phyloP scores from a whole-genome alignment of 2,113 vertebrate species.

The Pyrgilauda ruficollis region DNA sequence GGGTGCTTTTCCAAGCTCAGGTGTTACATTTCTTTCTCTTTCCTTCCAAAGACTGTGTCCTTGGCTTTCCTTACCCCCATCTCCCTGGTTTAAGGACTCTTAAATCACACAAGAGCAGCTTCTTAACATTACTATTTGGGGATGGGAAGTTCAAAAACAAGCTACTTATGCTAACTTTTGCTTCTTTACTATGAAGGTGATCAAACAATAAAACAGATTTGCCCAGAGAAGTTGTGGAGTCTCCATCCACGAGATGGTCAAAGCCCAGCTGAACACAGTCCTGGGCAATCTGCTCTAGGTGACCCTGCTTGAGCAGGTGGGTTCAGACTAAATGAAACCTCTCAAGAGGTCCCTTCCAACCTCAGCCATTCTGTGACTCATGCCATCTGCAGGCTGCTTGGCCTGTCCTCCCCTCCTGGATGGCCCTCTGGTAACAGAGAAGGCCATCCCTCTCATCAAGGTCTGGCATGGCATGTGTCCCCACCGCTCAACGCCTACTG shows the following conservation, averaged over 20 bases:
- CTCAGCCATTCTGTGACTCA: conserved; percentile 1
- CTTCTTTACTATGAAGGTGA: neutral
- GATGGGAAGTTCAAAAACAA: neutral
- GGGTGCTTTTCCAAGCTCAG: neutral
- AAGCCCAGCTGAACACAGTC: neutral
- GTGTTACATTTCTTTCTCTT: neutral
- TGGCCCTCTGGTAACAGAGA: conserved; percentile 6
- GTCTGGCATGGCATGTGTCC: conserved; percentile 59
- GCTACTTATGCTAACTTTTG: neutral
- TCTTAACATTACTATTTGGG: neutral
- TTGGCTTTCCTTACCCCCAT: neutral
- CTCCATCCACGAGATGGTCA: neutral
- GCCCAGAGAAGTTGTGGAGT: conserved; percentile 25
- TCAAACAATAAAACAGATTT: neutral
- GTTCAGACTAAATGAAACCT: neutral
- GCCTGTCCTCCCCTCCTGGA: neutral
- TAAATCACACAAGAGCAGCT: conserved; percentile 38
- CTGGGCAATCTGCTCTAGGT: neutral
- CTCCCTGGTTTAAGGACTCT: conserved; percentile 14
- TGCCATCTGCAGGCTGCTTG: neutral
- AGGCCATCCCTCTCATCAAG: conserved; percentile 32
- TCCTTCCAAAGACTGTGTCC: neutral
- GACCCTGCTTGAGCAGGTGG: neutral
- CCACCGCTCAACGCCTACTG: conserved; percentile 65
- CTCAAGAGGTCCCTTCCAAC: conserved; percentile 23